Base-by-base conservation (phyloP, 2,888 invertebrate species). In the Macaria liturata region DNA sequence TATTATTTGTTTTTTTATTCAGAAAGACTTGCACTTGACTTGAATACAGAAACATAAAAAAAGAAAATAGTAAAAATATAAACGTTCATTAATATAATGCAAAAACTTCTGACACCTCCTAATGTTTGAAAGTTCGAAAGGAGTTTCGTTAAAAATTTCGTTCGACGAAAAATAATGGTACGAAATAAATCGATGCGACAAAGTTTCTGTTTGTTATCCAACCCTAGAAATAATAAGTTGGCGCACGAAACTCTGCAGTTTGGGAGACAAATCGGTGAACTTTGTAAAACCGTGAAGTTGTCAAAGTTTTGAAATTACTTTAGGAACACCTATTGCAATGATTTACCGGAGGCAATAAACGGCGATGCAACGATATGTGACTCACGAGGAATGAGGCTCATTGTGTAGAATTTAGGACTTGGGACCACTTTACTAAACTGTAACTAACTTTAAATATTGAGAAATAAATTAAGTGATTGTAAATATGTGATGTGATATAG, bases 291-390 rank as follows among this genome's bases (percentile, higher is more conserved):
- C 74, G 75, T 78, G 77, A 78, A 80, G 74, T 83, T 81, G 80
- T 75, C 74, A 71, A 74, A 79, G 75, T 76, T 82, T 81, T 75
- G 70, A 74, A 75, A 82, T 83, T 76, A 78, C 77, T 80, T 79
- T 63, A 67, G 69, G 67, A 74, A 78, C 76, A 80, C 75, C 75
- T 76, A 80, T 78, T 78, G 74, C 75, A 76, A 75, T 81, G 78
- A 84, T 80, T 81, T 81, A 82, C 74, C 71, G 66, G 57, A 60
- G 60, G 70, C 69, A 74, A 75, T 75, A 73, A 76, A 77, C 65
- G 65, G 69, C 63, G 70, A 73, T 76, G 72, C 71, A 72, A 74
- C 78, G 70, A 76, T 73, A 68, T 67, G 66, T 69, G 71, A 70
- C 66, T 71, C 70, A 72, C 57, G 65, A 51, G 61, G 64, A 67